phyloP scores from a whole-genome alignment of 2,113 vertebrate species.

The Danionella cerebrum region DNA sequence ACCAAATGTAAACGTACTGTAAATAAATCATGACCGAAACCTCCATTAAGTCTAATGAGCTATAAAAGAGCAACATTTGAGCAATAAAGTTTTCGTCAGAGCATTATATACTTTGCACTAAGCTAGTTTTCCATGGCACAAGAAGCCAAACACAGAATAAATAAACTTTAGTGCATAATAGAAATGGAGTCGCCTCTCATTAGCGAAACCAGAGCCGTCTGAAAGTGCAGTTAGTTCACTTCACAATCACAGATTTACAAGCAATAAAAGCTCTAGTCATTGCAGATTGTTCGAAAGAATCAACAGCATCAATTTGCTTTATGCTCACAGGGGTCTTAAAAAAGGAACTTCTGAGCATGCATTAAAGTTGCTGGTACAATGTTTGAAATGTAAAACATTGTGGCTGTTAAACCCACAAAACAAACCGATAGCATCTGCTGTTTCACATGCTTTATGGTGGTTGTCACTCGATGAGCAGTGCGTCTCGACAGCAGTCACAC shows the following conservation, averaged over 20 bases:
- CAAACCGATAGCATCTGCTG: not conserved
- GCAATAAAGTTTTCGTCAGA: not conserved
- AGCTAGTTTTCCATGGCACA: not conserved
- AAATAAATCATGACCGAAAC: not conserved
- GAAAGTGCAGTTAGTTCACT: not conserved
- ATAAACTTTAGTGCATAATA: not conserved
- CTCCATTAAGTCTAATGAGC: not conserved
- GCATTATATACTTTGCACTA: not conserved
- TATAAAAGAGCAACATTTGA: not conserved
- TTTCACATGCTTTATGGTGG: not conserved
- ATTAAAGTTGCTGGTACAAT: not conserved
- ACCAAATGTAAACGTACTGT: not conserved
- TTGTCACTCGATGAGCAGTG: not conserved
- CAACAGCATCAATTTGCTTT: conserved; percentile 4
- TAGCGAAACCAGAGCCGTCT: not conserved
- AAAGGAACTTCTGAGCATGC: not conserved
- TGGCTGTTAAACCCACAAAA: not conserved
- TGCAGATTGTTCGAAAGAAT: not conserved
- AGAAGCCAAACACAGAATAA: not conserved
- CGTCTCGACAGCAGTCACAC: not conserved
- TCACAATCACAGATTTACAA: conserved; percentile 16
- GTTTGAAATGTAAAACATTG: not conserved
- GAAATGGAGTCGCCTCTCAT: conserved; percentile 1
- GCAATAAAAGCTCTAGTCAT: not conserved
- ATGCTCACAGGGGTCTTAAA: not conserved